Evolutionary conservation across 1,140 invertebrate genomes (phyloP), one percentile per base, ranked within the genome.

Genomic region (Listronotus bonariensis): DNA sequence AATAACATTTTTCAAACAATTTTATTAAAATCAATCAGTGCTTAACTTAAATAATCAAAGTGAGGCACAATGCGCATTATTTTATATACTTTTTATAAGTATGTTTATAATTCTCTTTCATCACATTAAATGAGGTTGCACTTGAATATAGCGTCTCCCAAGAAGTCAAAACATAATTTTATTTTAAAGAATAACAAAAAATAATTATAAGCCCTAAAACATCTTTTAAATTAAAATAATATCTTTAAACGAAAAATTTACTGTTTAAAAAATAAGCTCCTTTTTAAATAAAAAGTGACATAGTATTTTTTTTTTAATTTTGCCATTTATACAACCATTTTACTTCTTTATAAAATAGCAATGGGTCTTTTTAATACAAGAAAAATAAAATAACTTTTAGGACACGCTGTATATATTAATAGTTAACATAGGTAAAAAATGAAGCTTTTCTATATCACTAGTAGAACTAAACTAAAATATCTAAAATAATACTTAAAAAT

Each of bases 11-110:
- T 72, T 68, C 64, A 61, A 72, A 69, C 68, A 72, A 73, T 74
- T 76, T 77, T 75, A 75, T 77, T 77, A 74, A 74, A 76, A 76
- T 75, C 68, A 77, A 72, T 68, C 55, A 74, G 74, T 76, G 75
- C 74, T 77, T 69, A 74, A 76, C 67, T 70, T 74, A 76, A 76
- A 68, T 70, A 69, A 76, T 76, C 71, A 74, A 72, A 76, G 75
- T 77, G 74, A 77, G 76, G 76, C 76, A 77, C 76, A 76, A 74
- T 76, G 75, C 71, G 72, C 70, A 57, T 75, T 73, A 49, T 57
- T 57, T 57, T 43, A 53, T 54, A 48, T 14, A 57, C n/a, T 40
- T 57, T 54, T 65, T 65, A 46, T 31, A 62, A 31, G 20, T 63
- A 31, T 34, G 11, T 40, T 41, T 49, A 63, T 40, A 40, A 55